Percentiles rank a stretch among this genome's conserved stretches.
Evolutionary conservation across 2,113 vertebrate genomes (phyloP).

Genomic region (Colossoma macropomum): DNA sequence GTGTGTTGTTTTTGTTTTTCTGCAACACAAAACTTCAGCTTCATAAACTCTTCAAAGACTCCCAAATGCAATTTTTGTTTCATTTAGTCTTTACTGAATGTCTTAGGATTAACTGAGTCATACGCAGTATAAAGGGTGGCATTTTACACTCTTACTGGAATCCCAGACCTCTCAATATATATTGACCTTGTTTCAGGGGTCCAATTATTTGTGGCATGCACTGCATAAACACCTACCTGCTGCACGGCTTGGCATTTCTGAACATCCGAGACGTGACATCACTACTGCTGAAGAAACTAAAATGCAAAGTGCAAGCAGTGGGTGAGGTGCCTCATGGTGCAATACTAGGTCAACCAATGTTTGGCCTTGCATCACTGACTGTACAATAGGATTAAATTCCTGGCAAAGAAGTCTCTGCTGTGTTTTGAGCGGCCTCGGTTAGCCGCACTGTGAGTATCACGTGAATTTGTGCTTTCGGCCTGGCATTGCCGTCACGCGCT

Average conservation of each 20-base stretch:
- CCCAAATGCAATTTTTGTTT: too few relatives aligned
- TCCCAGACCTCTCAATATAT: too few relatives aligned
- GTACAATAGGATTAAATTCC: not conserved
- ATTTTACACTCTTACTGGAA: too few relatives aligned
- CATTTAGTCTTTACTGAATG: too few relatives aligned
- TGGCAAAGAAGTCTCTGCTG: not conserved
- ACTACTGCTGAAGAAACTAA: not conserved
- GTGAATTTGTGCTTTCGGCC: not conserved
- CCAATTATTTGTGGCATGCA: too few relatives aligned
- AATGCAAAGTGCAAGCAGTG: not conserved
- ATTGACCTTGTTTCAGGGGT: too few relatives aligned
- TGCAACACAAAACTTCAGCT: not conserved
- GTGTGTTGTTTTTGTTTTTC: not conserved
- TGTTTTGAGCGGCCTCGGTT: not conserved
- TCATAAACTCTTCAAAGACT: too few relatives aligned
- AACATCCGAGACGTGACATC: too few relatives aligned
- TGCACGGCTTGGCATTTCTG: too few relatives aligned
- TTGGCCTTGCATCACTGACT: not conserved
- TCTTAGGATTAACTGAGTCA: too few relatives aligned
- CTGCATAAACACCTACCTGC: too few relatives aligned
- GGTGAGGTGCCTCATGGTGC: not conserved
- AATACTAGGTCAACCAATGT: not conserved
- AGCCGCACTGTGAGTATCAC: not conserved
- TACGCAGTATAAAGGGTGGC: too few relatives aligned
- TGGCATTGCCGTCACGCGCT: not conserved